phyloP scores from a whole-genome alignment of 2,797 vertebrate genomes.

The Gouania willdenowi region DNA sequence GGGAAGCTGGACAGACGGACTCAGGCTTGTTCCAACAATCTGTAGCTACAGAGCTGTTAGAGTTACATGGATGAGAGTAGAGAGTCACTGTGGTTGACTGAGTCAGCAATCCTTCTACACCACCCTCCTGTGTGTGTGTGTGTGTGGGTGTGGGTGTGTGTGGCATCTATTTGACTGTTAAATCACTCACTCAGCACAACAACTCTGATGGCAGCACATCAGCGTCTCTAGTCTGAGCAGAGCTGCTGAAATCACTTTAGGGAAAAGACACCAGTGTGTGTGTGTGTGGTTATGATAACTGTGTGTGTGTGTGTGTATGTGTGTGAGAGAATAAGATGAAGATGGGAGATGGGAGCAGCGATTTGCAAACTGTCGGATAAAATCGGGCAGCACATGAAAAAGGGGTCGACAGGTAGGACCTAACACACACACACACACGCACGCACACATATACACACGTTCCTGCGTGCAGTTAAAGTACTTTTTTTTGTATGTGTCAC shows the following conservation, averaged over 20 bases:
- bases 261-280: background rate
- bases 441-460: background rate
- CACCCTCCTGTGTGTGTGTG: slow-evolving; percentile 20
- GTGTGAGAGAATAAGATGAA: slow-evolving; percentile 3
- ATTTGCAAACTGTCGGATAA: slow-evolving; percentile 81
- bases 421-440: background rate
- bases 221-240: slow-evolving; percentile 25
- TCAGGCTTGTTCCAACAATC: slow-evolving; percentile 41
- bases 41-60: slow-evolving; percentile 19
- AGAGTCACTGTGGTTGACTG: slow-evolving; percentile 26
- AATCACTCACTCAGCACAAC: slow-evolving; percentile 69
- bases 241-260: background rate
- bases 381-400: slow-evolving; percentile 78
- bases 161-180: slow-evolving; percentile 74
- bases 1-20: slow-evolving; percentile 23
- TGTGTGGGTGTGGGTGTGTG: slow-evolving; percentile 48
- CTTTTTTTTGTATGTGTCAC: slow-evolving; percentile 8
- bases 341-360: slow-evolving; percentile 78
- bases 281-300: background rate
- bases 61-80: slow-evolving; percentile 10
- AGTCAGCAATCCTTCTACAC: slow-evolving; percentile 50
- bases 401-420: slow-evolving; percentile 66
- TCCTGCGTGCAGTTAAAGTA: background rate
- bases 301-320: background rate
- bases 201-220: slow-evolving; percentile 35